These are phyloP conservation scores for Macroteleia sp. DNA, from an alignment of 2,888 invertebrate species.

Conservation along the genomic window DNA sequence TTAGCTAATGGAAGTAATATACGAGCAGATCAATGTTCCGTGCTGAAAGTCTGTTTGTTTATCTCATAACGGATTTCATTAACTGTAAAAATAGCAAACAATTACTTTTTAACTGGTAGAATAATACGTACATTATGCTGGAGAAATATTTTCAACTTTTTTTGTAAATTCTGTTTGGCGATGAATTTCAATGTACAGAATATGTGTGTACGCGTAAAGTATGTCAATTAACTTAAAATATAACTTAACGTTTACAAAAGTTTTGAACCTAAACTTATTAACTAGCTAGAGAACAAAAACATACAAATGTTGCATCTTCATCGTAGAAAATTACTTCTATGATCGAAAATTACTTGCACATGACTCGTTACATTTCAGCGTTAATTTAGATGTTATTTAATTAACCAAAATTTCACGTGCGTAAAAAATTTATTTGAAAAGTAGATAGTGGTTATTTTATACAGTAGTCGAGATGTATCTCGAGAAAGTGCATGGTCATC, in stretches of 20 bases:
- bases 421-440: constrained; percentile 21
- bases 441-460: constrained; percentile 18
- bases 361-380: constrained; percentile 35
- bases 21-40: constrained; percentile 50
- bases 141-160: no score
- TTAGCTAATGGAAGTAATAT: constrained; percentile 79
- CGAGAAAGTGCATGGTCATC: constrained; percentile 45
- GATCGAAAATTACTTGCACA: constrained; percentile 17
- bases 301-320: constrained; percentile 35
- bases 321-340: constrained; percentile 22
- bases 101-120: background rate
- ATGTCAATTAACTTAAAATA: no score
- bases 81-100: constrained; percentile 10
- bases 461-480: constrained; percentile 34
- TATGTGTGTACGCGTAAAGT: no score
- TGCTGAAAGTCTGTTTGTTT: constrained; percentile 32
- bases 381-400: constrained; percentile 47
- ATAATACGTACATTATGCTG: no score
- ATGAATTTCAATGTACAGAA: no score
- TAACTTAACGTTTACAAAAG: no score
- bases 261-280: no score
- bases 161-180: no score
- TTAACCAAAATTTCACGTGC: constrained; percentile 20
- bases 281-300: no score
- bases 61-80: constrained; percentile 18